Conservation (phyloP, 2,888 invertebrate genomes). For the Apotomis turbidana region DNA sequence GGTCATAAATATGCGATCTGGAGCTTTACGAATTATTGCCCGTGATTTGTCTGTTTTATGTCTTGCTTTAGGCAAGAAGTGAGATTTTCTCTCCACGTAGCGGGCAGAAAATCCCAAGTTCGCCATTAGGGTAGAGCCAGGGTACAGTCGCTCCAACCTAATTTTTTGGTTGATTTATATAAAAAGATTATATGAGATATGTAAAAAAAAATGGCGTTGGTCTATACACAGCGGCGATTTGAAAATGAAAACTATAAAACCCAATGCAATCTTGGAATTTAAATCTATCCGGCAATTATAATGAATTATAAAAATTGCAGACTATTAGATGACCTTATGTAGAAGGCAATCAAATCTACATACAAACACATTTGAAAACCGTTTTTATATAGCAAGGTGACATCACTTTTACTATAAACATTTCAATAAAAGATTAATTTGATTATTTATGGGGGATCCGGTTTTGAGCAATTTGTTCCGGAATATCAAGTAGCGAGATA, state of each 20-base stretch:
- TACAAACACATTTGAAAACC: slow-evolving; percentile 23
- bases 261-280: neutral
- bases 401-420: slow-evolving; percentile 30
- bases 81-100: too few relatives aligned
- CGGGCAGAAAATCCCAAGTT: too few relatives aligned
- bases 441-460: slow-evolving; percentile 7
- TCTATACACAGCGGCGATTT: too few relatives aligned
- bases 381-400: slow-evolving; percentile 19
- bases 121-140: too few relatives aligned
- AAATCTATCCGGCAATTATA: slow-evolving; percentile 14
- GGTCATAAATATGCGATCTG: too few relatives aligned
- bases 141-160: too few relatives aligned
- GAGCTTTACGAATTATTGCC: too few relatives aligned
- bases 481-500: neutral
- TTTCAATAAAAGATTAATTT: slow-evolving; percentile 15
- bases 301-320: slow-evolving; percentile 23
- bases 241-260: neutral
- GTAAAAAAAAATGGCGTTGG: too few relatives aligned
- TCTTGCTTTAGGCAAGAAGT: too few relatives aligned
- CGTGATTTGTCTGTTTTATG: too few relatives aligned
- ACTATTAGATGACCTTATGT: slow-evolving; percentile 25
- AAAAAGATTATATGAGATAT: too few relatives aligned
- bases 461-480: slow-evolving; percentile 23
- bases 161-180: too few relatives aligned
- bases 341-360: slow-evolving; percentile 30